Conservation (phyloP, 2,797 vertebrate species). For the Chelmon rostratus region DNA sequence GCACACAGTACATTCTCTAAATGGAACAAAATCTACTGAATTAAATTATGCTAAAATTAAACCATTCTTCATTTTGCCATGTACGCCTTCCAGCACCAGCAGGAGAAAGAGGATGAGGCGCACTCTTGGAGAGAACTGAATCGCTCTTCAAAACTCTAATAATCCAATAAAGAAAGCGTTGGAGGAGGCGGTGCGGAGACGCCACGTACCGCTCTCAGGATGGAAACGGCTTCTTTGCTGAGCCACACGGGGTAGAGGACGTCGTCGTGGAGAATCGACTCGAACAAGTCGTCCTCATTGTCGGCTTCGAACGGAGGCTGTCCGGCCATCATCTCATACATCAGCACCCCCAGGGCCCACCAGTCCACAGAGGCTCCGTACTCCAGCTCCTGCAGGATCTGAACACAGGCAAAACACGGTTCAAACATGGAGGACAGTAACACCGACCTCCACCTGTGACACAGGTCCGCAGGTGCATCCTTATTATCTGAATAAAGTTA, state of each 20-base stretch:
- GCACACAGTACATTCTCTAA: not conserved
- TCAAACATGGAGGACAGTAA: slow-evolving; percentile 2
- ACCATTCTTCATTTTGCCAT: not conserved
- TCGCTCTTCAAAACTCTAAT: not conserved
- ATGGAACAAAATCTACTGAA: not conserved
- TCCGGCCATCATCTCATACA: slow-evolving; percentile 99
- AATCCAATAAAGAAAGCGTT: not conserved
- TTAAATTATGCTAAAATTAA: not conserved
- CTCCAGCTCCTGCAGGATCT: slow-evolving; percentile 98
- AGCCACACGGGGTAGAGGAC: slow-evolving; percentile 99
- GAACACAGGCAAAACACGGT: slow-evolving; percentile 4
- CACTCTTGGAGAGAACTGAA: not conserved
- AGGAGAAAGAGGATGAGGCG: not conserved
- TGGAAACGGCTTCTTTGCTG: slow-evolving; percentile 98
- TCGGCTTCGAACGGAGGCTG: slow-evolving; percentile 98
- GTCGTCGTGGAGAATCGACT: slow-evolving; percentile 97
- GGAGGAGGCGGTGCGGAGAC: not conserved
- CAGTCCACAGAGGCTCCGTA: slow-evolving; percentile 97
- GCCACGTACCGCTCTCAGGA: slow-evolving; percentile 93
- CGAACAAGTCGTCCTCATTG: slow-evolving; percentile 97
- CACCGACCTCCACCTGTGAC: not conserved
- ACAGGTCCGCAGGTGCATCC: not conserved
- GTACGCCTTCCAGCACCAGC: not conserved
- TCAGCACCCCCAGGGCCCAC: slow-evolving; percentile 98
- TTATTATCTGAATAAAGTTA: too few relatives aligned